Evolutionary conservation across 2,888 invertebrate genomes (phyloP).

Genomic region (Tigriopus californicus): DNA sequence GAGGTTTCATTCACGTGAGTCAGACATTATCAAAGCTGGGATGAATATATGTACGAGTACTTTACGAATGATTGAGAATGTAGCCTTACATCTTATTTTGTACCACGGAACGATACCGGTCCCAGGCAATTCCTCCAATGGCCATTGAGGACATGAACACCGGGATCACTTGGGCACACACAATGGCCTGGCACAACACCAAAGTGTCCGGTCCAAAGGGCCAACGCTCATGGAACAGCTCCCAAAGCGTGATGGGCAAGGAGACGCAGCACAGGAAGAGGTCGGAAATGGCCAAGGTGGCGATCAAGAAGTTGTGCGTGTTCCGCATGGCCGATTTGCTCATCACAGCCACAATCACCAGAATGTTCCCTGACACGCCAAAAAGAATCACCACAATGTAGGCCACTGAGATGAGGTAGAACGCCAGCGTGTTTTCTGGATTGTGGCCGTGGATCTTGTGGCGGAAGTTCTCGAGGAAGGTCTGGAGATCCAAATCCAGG

Average conservation of each 20-base stretch:
- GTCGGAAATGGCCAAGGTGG: neutral
- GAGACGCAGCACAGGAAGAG: neutral
- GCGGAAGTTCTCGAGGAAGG: neutral
- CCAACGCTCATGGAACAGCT: neutral
- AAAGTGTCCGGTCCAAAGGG: neutral
- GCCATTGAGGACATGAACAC: neutral
- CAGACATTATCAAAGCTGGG: too few species aligned
- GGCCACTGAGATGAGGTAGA: neutral
- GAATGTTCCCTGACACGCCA: neutral
- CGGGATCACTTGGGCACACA: neutral
- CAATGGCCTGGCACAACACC: neutral
- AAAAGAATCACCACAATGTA: neutral
- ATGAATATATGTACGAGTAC: neutral
- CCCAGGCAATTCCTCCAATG: neutral
- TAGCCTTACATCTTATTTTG: neutral
- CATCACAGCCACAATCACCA: neutral
- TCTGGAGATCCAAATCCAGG: neutral
- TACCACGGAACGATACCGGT: neutral
- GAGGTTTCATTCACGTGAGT: too few species aligned
- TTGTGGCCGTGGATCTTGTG: neutral
- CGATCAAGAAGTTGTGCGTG: neutral
- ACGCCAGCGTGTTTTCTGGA: neutral
- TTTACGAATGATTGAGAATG: neutral
- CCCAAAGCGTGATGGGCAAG: neutral
- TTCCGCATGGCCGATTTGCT: neutral